Evolutionary conservation across 2,888 invertebrate species (phyloP), one percentile per base, ranked within the genome.

Genomic region (Laothoe populi): DNA sequence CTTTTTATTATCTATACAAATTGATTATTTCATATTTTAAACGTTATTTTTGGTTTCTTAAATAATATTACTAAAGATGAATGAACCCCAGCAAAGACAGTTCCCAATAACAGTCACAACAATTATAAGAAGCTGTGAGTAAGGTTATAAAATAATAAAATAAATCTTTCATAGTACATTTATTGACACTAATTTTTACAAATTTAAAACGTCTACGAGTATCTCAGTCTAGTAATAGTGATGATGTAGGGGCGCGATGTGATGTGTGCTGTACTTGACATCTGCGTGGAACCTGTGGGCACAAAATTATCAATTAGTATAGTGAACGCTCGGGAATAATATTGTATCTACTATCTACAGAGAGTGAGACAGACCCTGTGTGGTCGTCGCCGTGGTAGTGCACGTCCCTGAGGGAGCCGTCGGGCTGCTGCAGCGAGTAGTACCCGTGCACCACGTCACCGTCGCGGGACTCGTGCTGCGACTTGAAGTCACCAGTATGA

Each of bases 381-480:
- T 80, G 75, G 24, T 80, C 70, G 66, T 82, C 79, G 10, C 72
- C 75, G 59, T 74, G 66, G 68, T 82, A 82, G 60, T 81, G 71
- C 21, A 82, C 79, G 40, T 73, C 63, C 44, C 81, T 71, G 67
- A 88, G 72, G 70, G 90, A 87, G 65, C 93, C 93, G 59, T 90
- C 92, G 40, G 93, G 87, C 72, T 93, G 88, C 69, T 90, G 88
- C 59, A 93, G 81, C 44, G 85, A 86, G 79, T 94, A 94, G 79
- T 94, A 94, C 16, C 94, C 94, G 75, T 92, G 89, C 60, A 94
- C 94, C 46, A 86, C 88, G 72, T 94, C 90, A 10, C 94, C 94
- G 79, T 92, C 88, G 57, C 88, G 83, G 64, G 83, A 81, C 79
- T 93, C 93, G 59, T 84, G 78, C 77, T 88, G 88, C 64, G 72